Evolutionary conservation across 2,113 vertebrate species (phyloP).

Genomic region (Heterochromis multidens): DNA sequence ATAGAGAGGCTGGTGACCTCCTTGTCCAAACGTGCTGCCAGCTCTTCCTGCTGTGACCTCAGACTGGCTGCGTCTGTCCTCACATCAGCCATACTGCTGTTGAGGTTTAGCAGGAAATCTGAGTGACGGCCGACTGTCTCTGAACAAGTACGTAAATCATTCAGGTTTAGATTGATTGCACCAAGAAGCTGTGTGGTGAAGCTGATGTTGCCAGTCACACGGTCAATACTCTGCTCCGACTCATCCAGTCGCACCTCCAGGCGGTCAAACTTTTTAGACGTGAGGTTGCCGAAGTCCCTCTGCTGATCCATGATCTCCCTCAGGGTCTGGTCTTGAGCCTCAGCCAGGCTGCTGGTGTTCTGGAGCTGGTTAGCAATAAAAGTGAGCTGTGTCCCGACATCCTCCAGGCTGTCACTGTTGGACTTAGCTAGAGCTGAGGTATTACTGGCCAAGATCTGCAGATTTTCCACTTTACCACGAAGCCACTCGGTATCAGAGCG

Average conservation of each 20-base stretch:
- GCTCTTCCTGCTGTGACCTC: constrained; percentile 86
- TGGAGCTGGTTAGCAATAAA: constrained; percentile 84
- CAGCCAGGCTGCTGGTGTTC: constrained; percentile 85
- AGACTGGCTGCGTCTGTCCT: constrained; percentile 80
- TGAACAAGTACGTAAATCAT: constrained; percentile 86
- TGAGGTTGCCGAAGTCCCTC: constrained; percentile 84
- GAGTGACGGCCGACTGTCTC: constrained; percentile 88
- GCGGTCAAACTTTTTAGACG: constrained; percentile 79
- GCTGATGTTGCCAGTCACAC: constrained; percentile 90
- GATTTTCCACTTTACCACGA: constrained; percentile 84
- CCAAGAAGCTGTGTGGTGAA: constrained; percentile 90
- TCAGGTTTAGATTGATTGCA: constrained; percentile 86
- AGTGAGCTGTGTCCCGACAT: constrained; percentile 84
- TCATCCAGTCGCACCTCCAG: constrained; percentile 85
- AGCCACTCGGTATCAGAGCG: constrained; percentile 87
- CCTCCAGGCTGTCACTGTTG: constrained; percentile 89
- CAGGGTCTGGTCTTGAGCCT: constrained; percentile 84
- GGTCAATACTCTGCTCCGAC: constrained; percentile 85
- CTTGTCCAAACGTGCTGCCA: constrained; percentile 85
- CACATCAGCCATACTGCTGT: constrained; percentile 81
- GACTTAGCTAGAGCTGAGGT: constrained; percentile 84
- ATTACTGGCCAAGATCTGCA: constrained; percentile 84
- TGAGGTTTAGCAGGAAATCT: constrained; percentile 85
- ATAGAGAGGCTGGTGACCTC: constrained; percentile 91
- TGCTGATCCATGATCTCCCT: constrained; percentile 88